Base-by-base conservation (phyloP, 64 coral and sea anemone genomes). In the Montipora sp. region DNA sequence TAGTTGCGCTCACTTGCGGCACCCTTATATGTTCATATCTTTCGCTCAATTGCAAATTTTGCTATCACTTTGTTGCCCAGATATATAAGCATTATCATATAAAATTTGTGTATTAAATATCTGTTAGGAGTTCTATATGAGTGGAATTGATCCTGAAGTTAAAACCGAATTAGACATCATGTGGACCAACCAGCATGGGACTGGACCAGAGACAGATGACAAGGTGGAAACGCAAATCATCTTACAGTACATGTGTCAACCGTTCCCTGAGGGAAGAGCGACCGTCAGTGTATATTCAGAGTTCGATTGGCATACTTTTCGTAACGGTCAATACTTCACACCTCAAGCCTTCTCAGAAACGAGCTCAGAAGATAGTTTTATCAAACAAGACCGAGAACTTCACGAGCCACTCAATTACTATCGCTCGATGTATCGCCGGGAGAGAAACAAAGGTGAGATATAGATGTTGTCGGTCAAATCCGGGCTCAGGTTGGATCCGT, bases 221-320 rank as follows among this genome's bases (percentile, higher is more conserved):
- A 70, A 16, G 19, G 82, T 85, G 47, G 82, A 85, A 48, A 48
- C 65, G 22, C 82, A 85, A 85, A 45, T 85, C 47, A 85, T 85
- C 65, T 51, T 85, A 70, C 82, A 85, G 9, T 85, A 85, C 82
- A 85, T 85, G 82, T 85, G 82, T 71, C 82, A 85, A 36, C 63
- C 63, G 8, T 85, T 68, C 46, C 82, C 82, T 20, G 19, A 72
- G 18, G 82, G 82, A 0, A 51, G 65, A 63, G 46, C 65, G 19
- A 50, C 63, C 43, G 50, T 11, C 10, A 59, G 71, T 50, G 45
- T 71, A 7, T 21, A 71, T 63, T 19, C 16, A 20, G 82, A 85
- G 16, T 85, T 85, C n/a, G 2, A 85, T 12, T 85, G 50, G 48
- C 46, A 71, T 46, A 85, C 82, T 1, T 71, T 85, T 50, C 82